Base-by-base conservation (phyloP, 2,113 vertebrate species). In the Callipepla squamata region DNA sequence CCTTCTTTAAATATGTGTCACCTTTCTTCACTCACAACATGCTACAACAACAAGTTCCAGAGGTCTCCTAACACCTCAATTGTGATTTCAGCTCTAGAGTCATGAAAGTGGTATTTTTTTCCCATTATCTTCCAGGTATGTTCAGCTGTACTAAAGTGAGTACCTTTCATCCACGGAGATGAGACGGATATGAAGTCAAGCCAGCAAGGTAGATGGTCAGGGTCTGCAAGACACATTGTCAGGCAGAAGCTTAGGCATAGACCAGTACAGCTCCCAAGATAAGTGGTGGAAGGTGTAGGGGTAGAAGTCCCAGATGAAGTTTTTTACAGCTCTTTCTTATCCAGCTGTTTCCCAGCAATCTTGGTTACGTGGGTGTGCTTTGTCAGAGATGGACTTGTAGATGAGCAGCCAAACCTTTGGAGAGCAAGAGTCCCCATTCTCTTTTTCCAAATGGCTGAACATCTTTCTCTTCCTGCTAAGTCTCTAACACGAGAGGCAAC, bases 221-320 rank as follows among this genome's bases (percentile, higher is more conserved):
- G 9, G 21, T 22, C 30, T 50, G 44, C 34, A 22, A 62, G 36
- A 13, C 13, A 42, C 8, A 14, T 30, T 9, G 10, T 72, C 12
- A 57, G 30, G 28, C 15, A 47, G 2, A 67, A 32, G 51, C 15
- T 70, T n/a, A 62, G 34, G 5, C 14, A 57, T 34, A 26, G 8
- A 34, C 17, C 59, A 40, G 0, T 45, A 23, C 6, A 16, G 21
- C n/a, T 78, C 26, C 61, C 32, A 69, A 65, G 22, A 4, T 0
- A 2, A 50, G 21, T 9, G 6, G 1, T 30, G 51, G 65, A 61
- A 23, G 13, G 2, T 38, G 2, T 38, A 6, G 23, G 22, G 14
- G 17, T 25, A 13, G 1, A 80, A 70, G 14, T 58, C 25, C 2
- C 19, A 23, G 16, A 61, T 13, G 11, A 30, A 11, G n/a, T 28